Evolutionary conservation across 2,113 vertebrate genomes (phyloP), one percentile per base, ranked within the genome.

Genomic region (Microcebus tavaratra): DNA sequence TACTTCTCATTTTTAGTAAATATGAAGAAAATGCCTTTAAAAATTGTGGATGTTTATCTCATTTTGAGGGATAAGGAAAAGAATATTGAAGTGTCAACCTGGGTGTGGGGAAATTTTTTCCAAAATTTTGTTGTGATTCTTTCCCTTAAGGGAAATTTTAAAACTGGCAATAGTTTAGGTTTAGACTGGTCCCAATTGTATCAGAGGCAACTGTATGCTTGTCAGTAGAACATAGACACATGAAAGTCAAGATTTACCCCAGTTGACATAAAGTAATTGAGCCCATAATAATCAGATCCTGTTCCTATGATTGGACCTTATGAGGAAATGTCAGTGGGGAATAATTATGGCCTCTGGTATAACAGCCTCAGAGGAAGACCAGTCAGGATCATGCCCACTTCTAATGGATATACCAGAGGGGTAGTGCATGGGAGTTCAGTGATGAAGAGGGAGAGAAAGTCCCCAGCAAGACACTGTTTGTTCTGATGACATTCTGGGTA

Each of bases 341-440:
- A 55, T 17, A 57, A 25, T 57, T 14, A 21, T 34, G 92, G n/a
- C 8, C 25, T 72, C 21, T n/a, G 34, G 45, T 31, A 8, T 34
- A 42, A 85, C 21, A 59, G 8, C 14, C 18, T 36, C 48, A 18
- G 21, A 8, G 42, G 50, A 84, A 25, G 39, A 21, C 21, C 15
- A 45, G 25, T 45, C 7, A 48, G 3, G 36, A 45, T 45, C 59
- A 72, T 63, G 36, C 29, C 31, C 34, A 21, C 29, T 90, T n/a
- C 18, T 31, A 25, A 42, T 8, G 63, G 67, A 53, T 59, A 34
- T 34, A 14, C 9, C 17, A 1, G 45, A 39, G 31, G 29, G 17
- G 1, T 5, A 2, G 45, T 13, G 13, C 3, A 82, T 18, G 31
- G 13, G 20, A 12, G 0, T 18, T 50, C 17, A 29, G 36, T 48